phyloP scores from a whole-genome alignment of 2,113 vertebrate species.

The Chionis minor region DNA sequence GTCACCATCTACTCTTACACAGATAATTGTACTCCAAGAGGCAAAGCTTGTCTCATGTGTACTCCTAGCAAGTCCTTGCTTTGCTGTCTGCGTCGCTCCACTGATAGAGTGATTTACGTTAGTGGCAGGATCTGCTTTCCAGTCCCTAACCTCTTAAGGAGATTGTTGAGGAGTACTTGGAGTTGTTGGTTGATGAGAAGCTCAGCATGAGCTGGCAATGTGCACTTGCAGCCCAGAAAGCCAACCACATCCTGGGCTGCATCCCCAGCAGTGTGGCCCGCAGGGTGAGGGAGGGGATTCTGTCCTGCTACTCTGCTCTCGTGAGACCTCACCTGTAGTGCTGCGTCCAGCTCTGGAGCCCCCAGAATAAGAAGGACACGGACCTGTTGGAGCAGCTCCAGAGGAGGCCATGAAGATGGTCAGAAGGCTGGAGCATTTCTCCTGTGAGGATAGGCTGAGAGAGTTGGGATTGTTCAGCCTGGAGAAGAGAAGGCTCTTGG shows the following conservation, averaged over 20 bases:
- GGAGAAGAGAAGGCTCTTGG: background rate
- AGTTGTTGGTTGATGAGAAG: background rate
- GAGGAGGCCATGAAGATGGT: background rate
- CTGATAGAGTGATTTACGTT: background rate
- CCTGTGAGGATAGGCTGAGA: background rate
- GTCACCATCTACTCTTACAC: background rate
- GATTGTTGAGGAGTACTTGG: background rate
- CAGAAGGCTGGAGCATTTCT: background rate
- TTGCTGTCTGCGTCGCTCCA: accelerated
- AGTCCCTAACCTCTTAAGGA: background rate
- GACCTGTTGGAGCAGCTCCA: too few species aligned
- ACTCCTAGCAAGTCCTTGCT: background rate
- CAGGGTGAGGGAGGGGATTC: background rate
- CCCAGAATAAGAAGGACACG: background rate
- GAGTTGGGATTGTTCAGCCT: background rate
- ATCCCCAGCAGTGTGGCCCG: background rate
- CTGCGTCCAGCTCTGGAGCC: background rate
- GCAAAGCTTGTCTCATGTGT: background rate
- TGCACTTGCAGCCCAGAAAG: background rate
- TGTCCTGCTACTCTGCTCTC: background rate
- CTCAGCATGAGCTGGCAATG: background rate
- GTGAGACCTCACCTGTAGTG: background rate
- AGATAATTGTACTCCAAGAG: background rate
- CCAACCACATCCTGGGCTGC: background rate
- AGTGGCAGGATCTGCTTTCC: background rate